phyloP scores from a whole-genome alignment of 2,113 vertebrate species.

The Tringa solitaria region DNA sequence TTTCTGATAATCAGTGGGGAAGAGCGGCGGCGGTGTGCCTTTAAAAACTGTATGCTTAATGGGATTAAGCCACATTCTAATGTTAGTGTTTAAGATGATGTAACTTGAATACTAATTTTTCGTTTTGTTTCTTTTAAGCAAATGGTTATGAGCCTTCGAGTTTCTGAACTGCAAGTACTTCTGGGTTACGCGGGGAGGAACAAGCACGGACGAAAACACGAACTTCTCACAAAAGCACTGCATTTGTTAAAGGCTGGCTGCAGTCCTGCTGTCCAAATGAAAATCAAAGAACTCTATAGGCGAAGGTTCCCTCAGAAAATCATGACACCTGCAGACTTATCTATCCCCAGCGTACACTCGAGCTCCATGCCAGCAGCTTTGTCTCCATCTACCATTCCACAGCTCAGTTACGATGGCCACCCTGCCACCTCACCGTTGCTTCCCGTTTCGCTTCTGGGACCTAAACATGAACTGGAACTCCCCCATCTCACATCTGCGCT shows the following conservation, averaged over 20 bases:
- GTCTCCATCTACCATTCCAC: conserved; percentile 84
- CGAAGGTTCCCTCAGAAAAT: conserved; percentile 96
- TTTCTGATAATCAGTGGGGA: not conserved
- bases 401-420: conserved; percentile 89
- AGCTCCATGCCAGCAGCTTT: conserved; percentile 86
- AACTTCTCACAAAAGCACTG: conserved; percentile 96
- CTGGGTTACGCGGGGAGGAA: conserved; percentile 98
- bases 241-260: conserved; percentile 96
- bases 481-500: conserved; percentile 91
- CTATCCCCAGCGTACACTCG: conserved; percentile 87
- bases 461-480: conserved; percentile 95
- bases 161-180: conserved; percentile 98
- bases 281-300: conserved; percentile 98
- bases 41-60: not conserved
- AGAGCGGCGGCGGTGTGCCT: not conserved
- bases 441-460: conserved; percentile 92
- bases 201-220: conserved; percentile 99
- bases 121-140: conserved; percentile 82
- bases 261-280: conserved; percentile 97
- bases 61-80: not conserved
- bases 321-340: conserved; percentile 89
- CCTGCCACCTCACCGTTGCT: conserved; percentile 89
- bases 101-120: not conserved
- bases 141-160: conserved; percentile 99
- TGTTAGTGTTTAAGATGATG: not conserved